These are phyloP conservation scores for Sipha maydis DNA, from an alignment of 2,888 invertebrate genomes.

Conservation along the genomic window DNA sequence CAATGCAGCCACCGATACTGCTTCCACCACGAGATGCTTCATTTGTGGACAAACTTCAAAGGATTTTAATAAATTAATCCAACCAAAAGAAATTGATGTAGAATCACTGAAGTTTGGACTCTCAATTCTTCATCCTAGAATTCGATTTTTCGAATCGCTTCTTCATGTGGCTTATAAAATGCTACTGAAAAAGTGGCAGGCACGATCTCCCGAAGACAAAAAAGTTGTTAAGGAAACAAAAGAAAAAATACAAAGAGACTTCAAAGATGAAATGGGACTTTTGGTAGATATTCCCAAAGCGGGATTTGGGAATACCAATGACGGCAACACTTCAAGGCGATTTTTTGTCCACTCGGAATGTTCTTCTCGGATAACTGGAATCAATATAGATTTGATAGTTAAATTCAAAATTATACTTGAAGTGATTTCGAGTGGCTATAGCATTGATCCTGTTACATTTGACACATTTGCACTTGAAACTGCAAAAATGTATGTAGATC, in stretches of 20 bases:
- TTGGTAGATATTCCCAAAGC: slow-evolving; percentile 20
- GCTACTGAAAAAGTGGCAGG: slow-evolving; percentile 40
- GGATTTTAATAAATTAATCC: slow-evolving; percentile 17
- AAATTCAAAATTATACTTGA: slow-evolving; percentile 1
- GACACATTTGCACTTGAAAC: no score
- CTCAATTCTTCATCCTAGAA: slow-evolving; percentile 4
- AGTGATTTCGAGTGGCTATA: not conserved
- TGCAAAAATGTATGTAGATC: slow-evolving; percentile 6
- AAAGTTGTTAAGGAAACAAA: no score
- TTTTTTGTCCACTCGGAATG: slow-evolving; percentile 18
- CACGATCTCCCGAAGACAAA: slow-evolving; percentile 1
- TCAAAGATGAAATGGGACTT: slow-evolving; percentile 17
- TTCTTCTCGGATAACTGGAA: slow-evolving; percentile 4
- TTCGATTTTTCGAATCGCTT: slow-evolving; percentile 22
- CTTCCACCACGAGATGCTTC: slow-evolving; percentile 47
- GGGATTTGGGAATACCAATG: slow-evolving; percentile 29
- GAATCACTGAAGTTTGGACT: slow-evolving; percentile 19
- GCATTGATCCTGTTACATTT: slow-evolving; percentile 18
- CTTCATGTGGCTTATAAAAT: slow-evolving; percentile 64
- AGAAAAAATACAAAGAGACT: slow-evolving; percentile 24
- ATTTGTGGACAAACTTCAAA: no score
- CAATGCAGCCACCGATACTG: slow-evolving; percentile 48
- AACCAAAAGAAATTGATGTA: not conserved
- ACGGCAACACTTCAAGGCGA: slow-evolving; percentile 22
- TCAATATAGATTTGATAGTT: slow-evolving; percentile 3